These are phyloP conservation scores for Mola mola DNA, from an alignment of 2,113 vertebrate species.

Conservation along the genomic window DNA sequence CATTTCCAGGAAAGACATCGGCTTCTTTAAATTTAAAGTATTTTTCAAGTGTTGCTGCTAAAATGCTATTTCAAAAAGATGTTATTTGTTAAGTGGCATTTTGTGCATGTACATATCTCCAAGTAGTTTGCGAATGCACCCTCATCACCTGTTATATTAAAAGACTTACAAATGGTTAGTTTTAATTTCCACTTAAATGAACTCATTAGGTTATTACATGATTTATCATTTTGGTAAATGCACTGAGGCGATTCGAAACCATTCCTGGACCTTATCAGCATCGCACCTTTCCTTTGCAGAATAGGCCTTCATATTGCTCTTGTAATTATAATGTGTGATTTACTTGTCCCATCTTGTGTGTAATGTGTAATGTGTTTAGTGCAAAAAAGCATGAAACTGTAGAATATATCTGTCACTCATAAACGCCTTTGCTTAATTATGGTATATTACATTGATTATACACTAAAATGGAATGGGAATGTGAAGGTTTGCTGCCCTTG, in stretches of 20 bases:
- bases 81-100: too few relatives aligned
- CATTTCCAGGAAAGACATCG: too few relatives aligned
- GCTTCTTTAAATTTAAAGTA: too few relatives aligned
- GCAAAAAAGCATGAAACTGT: constrained; percentile 48
- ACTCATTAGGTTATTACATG: too few relatives aligned
- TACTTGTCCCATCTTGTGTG: neutral
- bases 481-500: constrained; percentile 31
- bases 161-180: too few relatives aligned
- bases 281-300: neutral
- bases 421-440: constrained; percentile 39
- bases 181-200: too few relatives aligned
- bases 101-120: too few relatives aligned
- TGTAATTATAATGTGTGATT: neutral
- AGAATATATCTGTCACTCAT: constrained; percentile 35
- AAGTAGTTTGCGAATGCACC: too few relatives aligned
- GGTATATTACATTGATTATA: constrained; percentile 34
- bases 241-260: neutral
- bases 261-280: constrained; percentile 5
- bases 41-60: neutral
- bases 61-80: neutral
- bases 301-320: neutral
- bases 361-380: constrained; percentile 30
- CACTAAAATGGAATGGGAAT: neutral
- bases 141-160: too few relatives aligned
- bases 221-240: too few relatives aligned